Evolutionary conservation across 2,888 invertebrate species (phyloP).

Genomic region (Hyles lineata): DNA sequence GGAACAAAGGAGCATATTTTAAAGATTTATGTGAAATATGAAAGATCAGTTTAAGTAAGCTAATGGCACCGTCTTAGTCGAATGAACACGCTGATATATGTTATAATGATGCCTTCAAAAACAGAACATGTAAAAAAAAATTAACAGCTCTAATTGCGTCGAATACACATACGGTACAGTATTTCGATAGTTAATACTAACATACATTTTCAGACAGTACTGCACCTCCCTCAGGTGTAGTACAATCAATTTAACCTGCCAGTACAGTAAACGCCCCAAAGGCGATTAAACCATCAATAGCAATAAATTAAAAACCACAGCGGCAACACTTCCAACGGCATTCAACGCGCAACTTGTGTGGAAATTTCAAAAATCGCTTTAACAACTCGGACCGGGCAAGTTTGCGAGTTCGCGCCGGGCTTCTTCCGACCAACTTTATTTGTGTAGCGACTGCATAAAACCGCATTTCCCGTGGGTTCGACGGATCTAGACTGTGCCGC

Average conservation of each 20-base stretch:
- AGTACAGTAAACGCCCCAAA: not conserved
- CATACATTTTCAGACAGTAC: no score
- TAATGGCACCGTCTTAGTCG: no score
- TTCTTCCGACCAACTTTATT: slow-evolving; percentile 65
- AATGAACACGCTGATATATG: no score
- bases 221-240: no score
- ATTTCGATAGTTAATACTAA: no score
- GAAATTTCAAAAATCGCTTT: slow-evolving; percentile 46
- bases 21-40: no score
- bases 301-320: not conserved
- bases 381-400: slow-evolving; percentile 43
- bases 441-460: slow-evolving; percentile 59
- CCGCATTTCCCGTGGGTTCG: slow-evolving; percentile 59
- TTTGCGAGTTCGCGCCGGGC: slow-evolving; percentile 41
- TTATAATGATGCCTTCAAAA: no score
- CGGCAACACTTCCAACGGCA: not conserved
- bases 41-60: no score
- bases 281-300: not conserved
- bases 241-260: not conserved
- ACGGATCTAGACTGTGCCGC: slow-evolving; percentile 39
- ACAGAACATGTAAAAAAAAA: no score
- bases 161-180: no score
- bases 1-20: no score
- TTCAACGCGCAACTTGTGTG: slow-evolving; percentile 16
- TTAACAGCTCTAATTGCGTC: no score